Evolutionary conservation across 2,113 vertebrate species (phyloP), one percentile per base, ranked within the genome.

Genomic region (Thamnophis sirtalis): DNA sequence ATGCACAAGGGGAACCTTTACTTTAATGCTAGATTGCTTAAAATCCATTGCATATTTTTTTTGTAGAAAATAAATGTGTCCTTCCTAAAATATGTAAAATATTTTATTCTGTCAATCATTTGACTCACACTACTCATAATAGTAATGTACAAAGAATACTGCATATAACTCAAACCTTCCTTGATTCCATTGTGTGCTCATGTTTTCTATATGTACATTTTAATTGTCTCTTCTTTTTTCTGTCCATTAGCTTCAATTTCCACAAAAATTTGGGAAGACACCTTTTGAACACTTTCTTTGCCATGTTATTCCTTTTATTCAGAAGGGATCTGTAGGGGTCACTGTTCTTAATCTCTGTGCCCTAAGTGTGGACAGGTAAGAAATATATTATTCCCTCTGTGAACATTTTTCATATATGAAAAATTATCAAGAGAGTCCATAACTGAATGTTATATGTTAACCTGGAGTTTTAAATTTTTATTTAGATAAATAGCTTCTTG

Each of bases 291-390:
- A 98, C 43, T 98, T 97, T 95, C 98, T 99, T 93, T 99, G 99
- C 96, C 99, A 99, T 95, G 95, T 99, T 94, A 96, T 99, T 90
- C 99, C 99, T 49, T 99, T 99, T 95, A 96, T 99, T 94, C 99
- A 99, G 97, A 99, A 99, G 97, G 98, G 99, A 48, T 99, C 99
- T 0, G 98, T 99, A 95, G 99, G 99, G 95, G 99, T 99, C 97
- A 99, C 99, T 1, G 98, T 99, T 21, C 98, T 99, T 95, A 99
- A 98, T 94, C 97, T 99, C 96, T 99, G 99, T 7, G 99, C 99
- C 53, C 98, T 99, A 91, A 99, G 99, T 8, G 98, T 99, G 86
- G 99, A 99, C 98, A 99, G 99, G 99, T 99, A 97, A 94, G 87
- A 94, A 92, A 90, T 86, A 19, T 93, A 92, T 85, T 68, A 55